Base-by-base conservation (phyloP, 2,888 invertebrate genomes). In the Leucophenga maculata region DNA sequence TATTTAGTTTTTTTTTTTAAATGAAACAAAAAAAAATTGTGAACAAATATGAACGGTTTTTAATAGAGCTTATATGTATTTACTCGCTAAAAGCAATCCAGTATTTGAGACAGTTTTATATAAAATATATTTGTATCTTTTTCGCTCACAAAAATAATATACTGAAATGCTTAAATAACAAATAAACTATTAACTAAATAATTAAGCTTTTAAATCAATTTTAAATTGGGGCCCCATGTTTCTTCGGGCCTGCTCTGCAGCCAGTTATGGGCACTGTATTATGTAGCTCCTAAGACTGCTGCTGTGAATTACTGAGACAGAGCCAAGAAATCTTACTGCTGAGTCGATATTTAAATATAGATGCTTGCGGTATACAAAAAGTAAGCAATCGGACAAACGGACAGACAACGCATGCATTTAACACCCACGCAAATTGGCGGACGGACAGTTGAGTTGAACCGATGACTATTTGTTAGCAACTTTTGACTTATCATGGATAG, bases 351-450 rank as follows among this genome's bases (percentile, higher is more conserved):
- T 13, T 50, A 68, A 65, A 32, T 65, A 65, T 16, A 68, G 18
- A 18, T 26, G 60, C 60, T 52, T 66, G 16, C 31, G 39, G n/a
- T 54, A 48, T 64, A 32, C 32, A 48, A 44, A 50, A 31, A 46
- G 48, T 68, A 57, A 69, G 54, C 67, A 75, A 71, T 70, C 65
- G 57, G 70, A 59, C 69, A 66, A 26, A 68, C 70, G 69, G 69
- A 69, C 74, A 66, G 65, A 68, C 69, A 72, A 69, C 44, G 65
- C 71, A 65, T 64, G 62, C 60, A 74, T 75, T 72, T 74, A 77
- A 81, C 81, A 78, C 84, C 81, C 83, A 84, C 81, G 71, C 82
- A 68, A 73, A 72, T 68, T 71, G n/a, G 16, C 50, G 22, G 16
- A 39, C 9, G 18, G 14, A 14, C 26, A 52, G 55, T 46, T 52